phyloP scores from a whole-genome alignment of 2,888 invertebrate genomes.

The Trichogramma evanescens region DNA sequence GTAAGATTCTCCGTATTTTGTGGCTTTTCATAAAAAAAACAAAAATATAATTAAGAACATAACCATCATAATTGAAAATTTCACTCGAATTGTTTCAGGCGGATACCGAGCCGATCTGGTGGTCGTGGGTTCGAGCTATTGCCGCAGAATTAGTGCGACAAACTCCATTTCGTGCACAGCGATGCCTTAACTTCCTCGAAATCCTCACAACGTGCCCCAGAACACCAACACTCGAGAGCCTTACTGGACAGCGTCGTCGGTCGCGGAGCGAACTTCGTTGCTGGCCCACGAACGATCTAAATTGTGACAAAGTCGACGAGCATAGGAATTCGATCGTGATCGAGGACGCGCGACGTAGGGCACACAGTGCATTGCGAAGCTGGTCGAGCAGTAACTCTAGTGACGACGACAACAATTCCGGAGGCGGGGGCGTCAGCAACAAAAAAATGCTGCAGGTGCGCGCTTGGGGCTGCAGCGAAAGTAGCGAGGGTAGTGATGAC shows the following conservation, averaged over 20 bases:
- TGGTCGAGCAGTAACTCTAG: constrained; percentile 45
- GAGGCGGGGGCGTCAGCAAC: constrained; percentile 16
- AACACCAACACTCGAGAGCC: constrained; percentile 51
- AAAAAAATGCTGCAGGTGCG: constrained; percentile 28
- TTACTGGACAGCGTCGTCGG: constrained; percentile 39
- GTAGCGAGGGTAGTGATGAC: constrained; percentile 45
- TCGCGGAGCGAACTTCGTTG: constrained; percentile 42
- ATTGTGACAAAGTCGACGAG: constrained; percentile 21
- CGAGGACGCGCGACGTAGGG: constrained; percentile 37
- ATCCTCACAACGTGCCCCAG: constrained; percentile 58
- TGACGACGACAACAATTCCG: constrained; percentile 39
- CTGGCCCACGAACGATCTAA: constrained; percentile 31
- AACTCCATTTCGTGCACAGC: constrained; percentile 61
- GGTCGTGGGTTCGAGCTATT: constrained; percentile 68
- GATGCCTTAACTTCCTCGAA: constrained; percentile 62
- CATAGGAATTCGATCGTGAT: constrained; percentile 25
- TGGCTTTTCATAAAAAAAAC: no score
- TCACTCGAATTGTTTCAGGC: constrained; percentile 52
- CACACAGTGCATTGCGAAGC: constrained; percentile 40
- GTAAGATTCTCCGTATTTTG: no score
- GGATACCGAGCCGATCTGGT: constrained; percentile 62
- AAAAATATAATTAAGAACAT: no score
- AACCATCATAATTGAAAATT: neutral
- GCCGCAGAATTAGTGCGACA: constrained; percentile 69
- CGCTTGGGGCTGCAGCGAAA: constrained; percentile 44